Evolutionary conservation across 2,888 invertebrate species (phyloP), one percentile per base, ranked within the genome.

Genomic region (Xestia ashworthii): DNA sequence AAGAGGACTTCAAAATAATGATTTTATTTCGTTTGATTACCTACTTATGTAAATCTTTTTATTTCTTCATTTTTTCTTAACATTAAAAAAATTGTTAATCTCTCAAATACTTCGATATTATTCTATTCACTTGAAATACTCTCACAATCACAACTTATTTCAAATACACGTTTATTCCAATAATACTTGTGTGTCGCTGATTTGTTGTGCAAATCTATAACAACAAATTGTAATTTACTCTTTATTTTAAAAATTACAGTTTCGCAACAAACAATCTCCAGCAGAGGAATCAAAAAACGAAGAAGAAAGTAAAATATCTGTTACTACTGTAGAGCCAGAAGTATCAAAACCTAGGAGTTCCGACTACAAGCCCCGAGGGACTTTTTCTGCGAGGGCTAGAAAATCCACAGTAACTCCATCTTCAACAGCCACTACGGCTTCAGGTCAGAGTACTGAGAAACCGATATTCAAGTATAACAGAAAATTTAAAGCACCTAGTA

Each of bases 401-500:
- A 96, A 95, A 89, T 86, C 90, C 14, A 91, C 91, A 22, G 86
- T 91, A n/a, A 88, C 88, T 75, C 89, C 92, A 58, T 87, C 94
- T 74, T 88, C 92, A 6, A 89, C 93, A 65, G 84, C 89, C 60
- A 88, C 89, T 66, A 80, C 88, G 41, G 78, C 84, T 46, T 78
- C 74, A 70, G 84, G 74, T 50, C 80, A 83, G 81, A 92, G 87
- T 82, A 87, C 92, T 4, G 93, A 93, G 87, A 94, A 92, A 86
- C 87, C 90, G 19, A 71, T 86, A 19, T 93, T 92, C 48, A 96
- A 96, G 88, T 96, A 92, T 81, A 95, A 87, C 74, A 93, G 96
- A 90, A 96, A 95, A 90, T 92, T 94, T 67, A 95, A 95, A 91
- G 83, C 89, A 25, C 91, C 93, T 44, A 92, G 94, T 22, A 90